Percentiles rank a stretch among this genome's conserved stretches.
Conservation (phyloP, 1,140 invertebrate genomes). For the Cotesia vestalis region DNA sequence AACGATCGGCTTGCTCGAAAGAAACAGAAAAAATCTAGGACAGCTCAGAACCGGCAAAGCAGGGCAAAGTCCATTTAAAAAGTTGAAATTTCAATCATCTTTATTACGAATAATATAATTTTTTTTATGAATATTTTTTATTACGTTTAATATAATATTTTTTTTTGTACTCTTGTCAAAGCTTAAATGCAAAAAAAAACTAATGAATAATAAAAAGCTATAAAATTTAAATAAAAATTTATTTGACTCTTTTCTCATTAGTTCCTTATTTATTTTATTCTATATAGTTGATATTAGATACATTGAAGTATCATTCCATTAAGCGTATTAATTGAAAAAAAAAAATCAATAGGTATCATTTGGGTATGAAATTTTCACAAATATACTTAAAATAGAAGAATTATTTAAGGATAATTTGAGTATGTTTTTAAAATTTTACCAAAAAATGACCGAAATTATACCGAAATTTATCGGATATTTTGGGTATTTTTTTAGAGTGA, state of each 20-base stretch:
- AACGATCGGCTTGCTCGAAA: too few species aligned
- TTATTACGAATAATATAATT: too few species aligned
- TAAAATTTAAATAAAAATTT: constrained; percentile 1
- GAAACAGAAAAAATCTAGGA: too few species aligned
- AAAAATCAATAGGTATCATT: background rate
- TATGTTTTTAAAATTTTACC: constrained; percentile 5
- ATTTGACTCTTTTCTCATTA: background rate
- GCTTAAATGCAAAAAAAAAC: background rate
- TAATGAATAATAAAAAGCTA: background rate
- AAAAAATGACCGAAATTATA: constrained; percentile 1
- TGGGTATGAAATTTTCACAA: background rate
- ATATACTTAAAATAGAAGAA: background rate
- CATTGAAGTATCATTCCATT: background rate
- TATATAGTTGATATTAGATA: background rate
- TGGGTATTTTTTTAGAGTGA: background rate
- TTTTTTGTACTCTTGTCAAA: background rate
- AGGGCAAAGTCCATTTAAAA: too few species aligned
- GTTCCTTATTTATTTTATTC: background rate
- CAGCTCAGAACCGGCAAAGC: too few species aligned
- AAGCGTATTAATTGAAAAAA: background rate
- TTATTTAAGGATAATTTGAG: background rate
- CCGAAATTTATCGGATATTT: background rate
- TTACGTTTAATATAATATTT: background rate
- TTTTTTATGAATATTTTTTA: too few species aligned
- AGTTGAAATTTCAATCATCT: too few species aligned